Percentiles rank a stretch among this genome's conserved stretches.
Evolutionary conservation across 2,797 vertebrate genomes (phyloP).

Genomic region (Lagorchestes hirsutus): DNA sequence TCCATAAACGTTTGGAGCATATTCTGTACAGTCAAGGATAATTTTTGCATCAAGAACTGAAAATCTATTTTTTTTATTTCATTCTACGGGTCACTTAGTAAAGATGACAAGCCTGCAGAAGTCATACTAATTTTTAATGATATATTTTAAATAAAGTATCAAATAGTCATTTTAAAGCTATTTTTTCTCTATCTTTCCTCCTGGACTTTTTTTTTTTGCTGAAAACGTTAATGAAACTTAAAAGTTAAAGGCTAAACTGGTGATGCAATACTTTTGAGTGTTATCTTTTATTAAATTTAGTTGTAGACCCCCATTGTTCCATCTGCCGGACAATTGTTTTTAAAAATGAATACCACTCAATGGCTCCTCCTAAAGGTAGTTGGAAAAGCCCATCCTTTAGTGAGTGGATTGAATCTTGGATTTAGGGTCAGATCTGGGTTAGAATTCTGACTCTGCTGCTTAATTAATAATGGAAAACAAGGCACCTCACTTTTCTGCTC

Average conservation of each 20-base stretch:
- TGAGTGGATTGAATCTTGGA: background rate
- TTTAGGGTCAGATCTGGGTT: background rate
- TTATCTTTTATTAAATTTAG: background rate
- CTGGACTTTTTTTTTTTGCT: constrained; percentile 44
- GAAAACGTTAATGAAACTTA: constrained; percentile 67
- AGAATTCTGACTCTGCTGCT: background rate
- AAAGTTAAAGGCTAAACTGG: background rate
- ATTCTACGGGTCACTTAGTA: constrained; percentile 53
- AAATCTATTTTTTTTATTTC: constrained; percentile 33
- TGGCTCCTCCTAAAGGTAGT: background rate
- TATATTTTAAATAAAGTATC: background rate
- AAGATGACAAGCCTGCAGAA: constrained; percentile 56
- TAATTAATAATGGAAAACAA: background rate
- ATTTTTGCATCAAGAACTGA: background rate
- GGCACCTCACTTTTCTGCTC: background rate
- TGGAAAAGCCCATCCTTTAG: background rate
- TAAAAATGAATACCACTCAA: background rate
- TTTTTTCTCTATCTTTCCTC: background rate
- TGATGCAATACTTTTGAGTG: background rate
- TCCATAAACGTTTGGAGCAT: background rate
- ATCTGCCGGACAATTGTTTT: background rate
- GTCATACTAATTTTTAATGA: constrained; percentile 66
- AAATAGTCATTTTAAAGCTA: constrained; percentile 63
- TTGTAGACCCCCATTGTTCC: background rate
- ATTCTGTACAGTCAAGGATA: constrained; percentile 16